Base-by-base conservation (phyloP, 2,888 invertebrate species). In the Anticlea derivata region DNA sequence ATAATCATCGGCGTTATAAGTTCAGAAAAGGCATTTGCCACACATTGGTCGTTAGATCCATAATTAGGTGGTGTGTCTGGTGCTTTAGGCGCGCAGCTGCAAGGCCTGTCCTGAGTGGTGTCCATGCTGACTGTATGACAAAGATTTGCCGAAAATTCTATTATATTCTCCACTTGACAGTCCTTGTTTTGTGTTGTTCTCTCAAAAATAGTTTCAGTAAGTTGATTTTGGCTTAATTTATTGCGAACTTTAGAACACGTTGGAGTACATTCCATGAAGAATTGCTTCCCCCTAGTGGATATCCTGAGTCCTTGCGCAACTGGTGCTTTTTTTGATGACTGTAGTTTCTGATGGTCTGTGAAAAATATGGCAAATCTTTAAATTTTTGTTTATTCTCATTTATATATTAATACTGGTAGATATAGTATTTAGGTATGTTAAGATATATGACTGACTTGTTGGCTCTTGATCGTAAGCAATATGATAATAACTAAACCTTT, bases 51-150 rank as follows among this genome's bases (percentile, higher is more conserved):
- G 7, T 43, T 44, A 12, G 54, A 39, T 6, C 27, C 23, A 4
- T 13, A 13, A n/a, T 37, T 11, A 5, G 33, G 40, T n/a, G 30
- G n/a, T 5, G 12, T n/a, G 2, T 39, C 55, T 2, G 29, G 4
- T 22, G 55, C 35, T 2, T 44, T 56, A 1, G 59, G 40, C 5
- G 52, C 2, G 52, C 75, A 73, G 40, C 70, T 70, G 35, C 81
- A 83, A 0, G 82, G 82, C 44, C 78, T 68, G 31, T 82, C 80
- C 13, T 61, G 53, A 1, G 74, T 72, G 0, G 82, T 82, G 17
- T 83, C 83, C 7, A 70, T 63, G 39, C 66, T 61, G 1, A 70
- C 56, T 10, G 54, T 55, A 4, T 57, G 55, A 12, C 35, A 30
- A 7, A 1, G 8, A 8, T 30, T 26, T 8, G 33, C 26, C 2